Base-by-base conservation (phyloP, 1,140 invertebrate species). In the Drosophila takahashii region DNA sequence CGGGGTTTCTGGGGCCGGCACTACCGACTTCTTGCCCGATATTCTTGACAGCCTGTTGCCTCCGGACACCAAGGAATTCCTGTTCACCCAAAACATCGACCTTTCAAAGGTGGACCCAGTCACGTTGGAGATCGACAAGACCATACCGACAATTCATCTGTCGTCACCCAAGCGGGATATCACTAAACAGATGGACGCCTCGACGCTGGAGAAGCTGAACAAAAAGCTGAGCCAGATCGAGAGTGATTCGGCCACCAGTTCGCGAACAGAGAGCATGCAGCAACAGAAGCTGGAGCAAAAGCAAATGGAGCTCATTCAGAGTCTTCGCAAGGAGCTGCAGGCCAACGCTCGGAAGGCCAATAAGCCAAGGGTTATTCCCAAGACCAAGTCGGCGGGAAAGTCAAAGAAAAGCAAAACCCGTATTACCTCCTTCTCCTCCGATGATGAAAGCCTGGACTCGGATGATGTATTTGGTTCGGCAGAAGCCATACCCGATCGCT, bases 161-260 rank as follows among this genome's bases (percentile, higher is more conserved):
- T 94, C 94, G 0, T 95, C 95, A 87, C 95, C 95, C 4, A 95
- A 95, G 78, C 91, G 95, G 36, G 95, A 95, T 90, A 95, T 95
- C 37, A 94, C 94, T 5, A 94, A 94, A 77, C 92, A 92, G 60
- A 94, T 95, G 73, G 95, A 95, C 92, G 95, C 95, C 16, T 93
- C 93, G 13, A 90, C 95, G 29, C 90, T 95, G 36, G 95, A 95
- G 85, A 94, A 95, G 13, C 89, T 95, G 8, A 95, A 95, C 90
- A 95, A 94, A n/a, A 95, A 95, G 92, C 89, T 95, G 4, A 95
- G 95, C 80, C 95, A 95, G 91, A 95, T 95, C 47, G 95, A 95
- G 92, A 95, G 95, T 71, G 95, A 95, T 90, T 95, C 95, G 0
- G 95, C 95, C 0, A 95, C 95, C 2, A 95, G 94, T 79, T 95